Conservation (phyloP, 2,113 vertebrate genomes). For the Sinocyclocheilus anshuiensis region DNA sequence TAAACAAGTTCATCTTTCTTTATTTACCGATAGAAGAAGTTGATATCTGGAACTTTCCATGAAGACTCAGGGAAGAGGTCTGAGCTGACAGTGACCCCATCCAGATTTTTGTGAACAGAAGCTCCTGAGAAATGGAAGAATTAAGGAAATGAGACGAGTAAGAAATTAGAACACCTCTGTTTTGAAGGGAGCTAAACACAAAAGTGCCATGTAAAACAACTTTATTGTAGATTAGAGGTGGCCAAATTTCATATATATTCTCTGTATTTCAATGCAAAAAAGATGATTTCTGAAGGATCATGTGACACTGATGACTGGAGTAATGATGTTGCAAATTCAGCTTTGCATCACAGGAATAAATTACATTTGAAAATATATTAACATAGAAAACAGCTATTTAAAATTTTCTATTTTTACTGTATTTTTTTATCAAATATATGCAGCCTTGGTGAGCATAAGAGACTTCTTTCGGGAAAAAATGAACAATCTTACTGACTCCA, state of each 20-base stretch:
- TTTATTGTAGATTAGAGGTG: not conserved
- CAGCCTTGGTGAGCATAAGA: not conserved
- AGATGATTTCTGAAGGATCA: not conserved
- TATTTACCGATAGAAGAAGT: conserved; percentile 92
- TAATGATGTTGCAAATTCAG: not conserved
- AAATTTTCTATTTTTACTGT: too few species aligned
- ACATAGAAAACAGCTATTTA: not conserved
- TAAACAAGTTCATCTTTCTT: not conserved
- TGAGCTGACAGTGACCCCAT: conserved; percentile 78
- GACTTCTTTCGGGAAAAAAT: not conserved
- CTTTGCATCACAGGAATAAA: not conserved
- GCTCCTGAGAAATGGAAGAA: conserved; percentile 74
- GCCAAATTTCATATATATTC: too few species aligned
- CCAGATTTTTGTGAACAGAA: conserved; percentile 78
- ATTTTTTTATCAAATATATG: not conserved
- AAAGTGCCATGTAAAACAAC: not conserved
- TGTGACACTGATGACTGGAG: not conserved
- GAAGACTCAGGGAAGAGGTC: conserved; percentile 77
- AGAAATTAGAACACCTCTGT: not conserved
- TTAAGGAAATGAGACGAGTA: not conserved
- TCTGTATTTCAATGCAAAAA: too few species aligned
- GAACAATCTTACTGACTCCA: not conserved
- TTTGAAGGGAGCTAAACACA: not conserved
- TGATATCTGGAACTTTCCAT: conserved; percentile 84
- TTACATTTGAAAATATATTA: not conserved